phyloP scores from a whole-genome alignment of 2,113 vertebrate species.

The Barbus barbus region DNA sequence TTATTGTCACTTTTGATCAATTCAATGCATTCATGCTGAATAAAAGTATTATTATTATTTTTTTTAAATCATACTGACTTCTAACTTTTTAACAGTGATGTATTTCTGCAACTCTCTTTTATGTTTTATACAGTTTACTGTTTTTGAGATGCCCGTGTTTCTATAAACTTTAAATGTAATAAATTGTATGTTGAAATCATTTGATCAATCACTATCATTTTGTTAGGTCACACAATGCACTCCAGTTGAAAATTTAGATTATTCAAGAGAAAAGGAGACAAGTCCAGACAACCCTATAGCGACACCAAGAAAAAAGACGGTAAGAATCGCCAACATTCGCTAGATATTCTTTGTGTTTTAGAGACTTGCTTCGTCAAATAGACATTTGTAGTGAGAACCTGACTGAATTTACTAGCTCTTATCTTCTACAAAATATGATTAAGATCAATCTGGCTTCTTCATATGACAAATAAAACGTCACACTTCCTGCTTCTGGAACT shows the following conservation, averaged over 20 bases:
- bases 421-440: neutral
- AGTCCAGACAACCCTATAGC: too few relatives aligned
- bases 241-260: neutral
- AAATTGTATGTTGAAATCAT: neutral
- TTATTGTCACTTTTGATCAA: neutral
- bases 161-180: neutral
- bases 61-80: too few relatives aligned
- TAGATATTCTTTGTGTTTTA: neutral
- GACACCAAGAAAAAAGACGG: slow-evolving; percentile 19
- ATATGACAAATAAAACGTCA: neutral
- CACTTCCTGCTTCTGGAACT: neutral
- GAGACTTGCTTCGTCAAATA: neutral
- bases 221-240: slow-evolving; percentile 4
- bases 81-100: neutral
- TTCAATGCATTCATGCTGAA: neutral
- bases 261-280: too few relatives aligned
- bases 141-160: neutral
- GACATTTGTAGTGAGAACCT: neutral
- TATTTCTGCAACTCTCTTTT: neutral
- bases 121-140: neutral
- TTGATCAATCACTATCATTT: neutral
- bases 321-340: neutral
- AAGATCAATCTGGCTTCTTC: neutral
- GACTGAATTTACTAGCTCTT: neutral
- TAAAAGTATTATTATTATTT: too few relatives aligned